These are phyloP conservation scores for Phycodurus eques DNA, from an alignment of 2,113 vertebrate species.

Conservation along the genomic window DNA sequence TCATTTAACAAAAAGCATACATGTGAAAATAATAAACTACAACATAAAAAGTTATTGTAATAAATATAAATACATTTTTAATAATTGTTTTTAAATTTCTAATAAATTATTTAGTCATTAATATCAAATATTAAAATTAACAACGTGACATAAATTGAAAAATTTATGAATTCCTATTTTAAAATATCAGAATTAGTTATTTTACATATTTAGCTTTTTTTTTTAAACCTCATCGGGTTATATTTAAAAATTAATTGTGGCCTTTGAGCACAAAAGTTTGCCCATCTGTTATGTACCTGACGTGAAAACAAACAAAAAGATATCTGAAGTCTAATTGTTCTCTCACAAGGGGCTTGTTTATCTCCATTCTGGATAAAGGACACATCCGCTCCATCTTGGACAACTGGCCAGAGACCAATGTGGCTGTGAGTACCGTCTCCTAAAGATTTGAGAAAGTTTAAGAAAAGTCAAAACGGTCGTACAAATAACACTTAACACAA, in stretches of 20 bases:
- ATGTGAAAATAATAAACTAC: no score
- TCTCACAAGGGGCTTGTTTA: constrained; percentile 87
- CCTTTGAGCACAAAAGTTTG: neutral
- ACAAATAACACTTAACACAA: neutral
- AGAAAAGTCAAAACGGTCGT: neutral
- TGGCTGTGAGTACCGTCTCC: constrained; percentile 76
- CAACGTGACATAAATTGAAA: neutral
- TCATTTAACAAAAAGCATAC: no score
- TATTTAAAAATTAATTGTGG: neutral
- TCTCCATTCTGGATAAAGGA: constrained; percentile 93
- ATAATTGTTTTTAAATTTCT: no score
- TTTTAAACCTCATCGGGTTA: neutral
- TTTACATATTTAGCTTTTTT: neutral
- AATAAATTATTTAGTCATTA: no score
- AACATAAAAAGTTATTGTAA: no score
- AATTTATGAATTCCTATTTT: neutral
- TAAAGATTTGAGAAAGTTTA: neutral
- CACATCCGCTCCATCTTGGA: constrained; percentile 92
- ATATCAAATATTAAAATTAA: no score
- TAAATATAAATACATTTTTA: no score
- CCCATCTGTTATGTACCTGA: neutral
- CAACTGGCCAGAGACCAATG: constrained; percentile 95
- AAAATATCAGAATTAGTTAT: neutral
- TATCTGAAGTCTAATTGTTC: neutral
- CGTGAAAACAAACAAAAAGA: neutral